Evolutionary conservation across 2,113 vertebrate species (phyloP), one percentile per base, ranked within the genome.

Genomic region (Phyllostomus discolor): DNA sequence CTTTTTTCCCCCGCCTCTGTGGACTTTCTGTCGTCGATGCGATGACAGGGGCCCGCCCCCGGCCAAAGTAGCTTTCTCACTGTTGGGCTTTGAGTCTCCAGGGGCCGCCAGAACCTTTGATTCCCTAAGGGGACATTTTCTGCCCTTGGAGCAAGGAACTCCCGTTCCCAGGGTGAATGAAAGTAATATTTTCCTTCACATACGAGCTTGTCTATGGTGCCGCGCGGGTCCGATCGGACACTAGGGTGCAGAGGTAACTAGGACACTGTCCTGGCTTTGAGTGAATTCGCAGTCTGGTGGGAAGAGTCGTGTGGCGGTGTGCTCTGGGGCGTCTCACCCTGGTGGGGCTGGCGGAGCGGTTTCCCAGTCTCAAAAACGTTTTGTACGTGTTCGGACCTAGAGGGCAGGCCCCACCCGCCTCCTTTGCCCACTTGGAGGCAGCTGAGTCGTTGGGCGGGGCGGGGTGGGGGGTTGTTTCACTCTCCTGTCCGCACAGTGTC

Each of bases 321-420:
- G 54, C 4, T 20, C 52, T 22, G 4, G 7, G 50, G 2, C 17
- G 22, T 41, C 16, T n/a, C 10, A 24, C 1, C 43, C 17, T 33
- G 41, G 7, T 26, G 35, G 9, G 67, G 35, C 46, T 69, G 41
- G 8, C 38, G 20, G 0, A 41, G 52, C 20, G 4, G 10, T 72
- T 64, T 50, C 85, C 66, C 28, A 12, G 20, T 38, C 41, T 80
- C 28, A 14, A 2, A 59, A 59, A 6, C 20, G 48, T 73, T 38
- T 11, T 41, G 14, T 4, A 28, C 5, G 9, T 31, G 0, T 41
- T 50, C 12, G 28, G 4, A 24, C 2, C 20, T 7, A 3, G 62
- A 69, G 46, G 31, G 41, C 72, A 6, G n/a, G 73, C 9, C 22
- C 0, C 4, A 0, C 4, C 10, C 6, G 46, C 10, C 1, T 50